These are phyloP conservation scores for Lerema accius DNA, from an alignment of 1,140 invertebrate genomes.

Conservation along the genomic window DNA sequence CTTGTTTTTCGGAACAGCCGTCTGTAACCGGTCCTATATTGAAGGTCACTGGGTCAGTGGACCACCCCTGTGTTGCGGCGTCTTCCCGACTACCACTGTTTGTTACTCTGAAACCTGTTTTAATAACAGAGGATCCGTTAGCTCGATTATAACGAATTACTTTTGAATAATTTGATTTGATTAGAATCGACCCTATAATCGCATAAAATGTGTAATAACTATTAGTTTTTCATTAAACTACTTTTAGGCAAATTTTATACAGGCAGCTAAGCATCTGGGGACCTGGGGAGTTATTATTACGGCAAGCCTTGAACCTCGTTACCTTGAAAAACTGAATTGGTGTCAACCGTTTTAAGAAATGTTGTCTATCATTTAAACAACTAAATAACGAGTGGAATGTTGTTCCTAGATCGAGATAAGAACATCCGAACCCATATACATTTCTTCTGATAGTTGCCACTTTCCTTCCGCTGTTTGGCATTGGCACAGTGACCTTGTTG, in stretches of 20 bases:
- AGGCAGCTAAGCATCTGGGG: too few species aligned
- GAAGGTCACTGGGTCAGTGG: conserved; percentile 73
- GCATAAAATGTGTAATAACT: too few species aligned
- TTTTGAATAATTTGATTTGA: too few species aligned
- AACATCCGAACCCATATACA: conserved; percentile 5
- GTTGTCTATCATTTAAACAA: too few species aligned
- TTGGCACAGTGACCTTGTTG: conserved; percentile 61
- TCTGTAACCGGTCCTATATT: conserved; percentile 55
- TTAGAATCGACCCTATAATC: too few species aligned
- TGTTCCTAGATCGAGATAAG: not conserved
- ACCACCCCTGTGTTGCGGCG: conserved; percentile 38
- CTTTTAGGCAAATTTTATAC: too few species aligned
- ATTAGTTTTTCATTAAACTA: too few species aligned
- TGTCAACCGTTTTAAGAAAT: too few species aligned
- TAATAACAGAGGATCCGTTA: not conserved
- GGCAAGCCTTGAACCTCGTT: too few species aligned
- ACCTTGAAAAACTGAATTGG: too few species aligned
- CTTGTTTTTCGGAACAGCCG: conserved; percentile 2
- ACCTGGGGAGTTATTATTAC: too few species aligned
- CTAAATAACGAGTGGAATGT: not conserved
- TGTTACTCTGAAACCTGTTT: not conserved
- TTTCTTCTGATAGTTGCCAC: conserved; percentile 32
- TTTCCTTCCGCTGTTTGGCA: conserved; percentile 57
- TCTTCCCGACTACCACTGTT: not conserved
- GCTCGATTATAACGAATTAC: not conserved